These are phyloP conservation scores for Pangasius larnaudii DNA, from an alignment of 2,797 vertebrate genomes.

Conservation along the genomic window DNA sequence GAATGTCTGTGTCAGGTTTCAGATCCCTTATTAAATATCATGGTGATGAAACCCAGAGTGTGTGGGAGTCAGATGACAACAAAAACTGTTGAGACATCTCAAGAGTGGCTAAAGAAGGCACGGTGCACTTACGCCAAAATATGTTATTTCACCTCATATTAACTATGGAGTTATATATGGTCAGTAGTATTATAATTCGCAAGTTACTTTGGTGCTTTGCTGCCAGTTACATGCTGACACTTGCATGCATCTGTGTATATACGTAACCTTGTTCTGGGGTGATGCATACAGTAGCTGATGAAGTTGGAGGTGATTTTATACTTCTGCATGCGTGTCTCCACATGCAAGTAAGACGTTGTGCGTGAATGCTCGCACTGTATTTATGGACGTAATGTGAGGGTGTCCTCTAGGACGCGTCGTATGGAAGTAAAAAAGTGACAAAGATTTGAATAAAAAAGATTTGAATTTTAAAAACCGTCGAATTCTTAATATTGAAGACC, in stretches of 20 bases:
- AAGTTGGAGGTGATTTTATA: slow-evolving; percentile 16
- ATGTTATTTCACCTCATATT: neutral
- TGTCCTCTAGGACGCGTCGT: neutral
- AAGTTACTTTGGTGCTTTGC: neutral
- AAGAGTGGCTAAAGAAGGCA: neutral
- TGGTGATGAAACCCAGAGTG: slow-evolving; percentile 50
- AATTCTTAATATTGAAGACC: neutral
- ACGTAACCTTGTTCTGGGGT: neutral
- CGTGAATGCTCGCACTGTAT: neutral
- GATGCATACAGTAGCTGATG: slow-evolving; percentile 11
- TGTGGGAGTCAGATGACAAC: slow-evolving; percentile 40
- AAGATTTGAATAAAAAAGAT: neutral
- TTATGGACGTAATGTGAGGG: neutral
- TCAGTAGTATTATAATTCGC: neutral
- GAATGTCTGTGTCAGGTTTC: slow-evolving; percentile 48
- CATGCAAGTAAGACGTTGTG: neutral
- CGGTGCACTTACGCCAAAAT: neutral
- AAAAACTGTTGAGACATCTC: neutral
- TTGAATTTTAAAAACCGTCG: neutral
- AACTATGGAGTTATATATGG: neutral
- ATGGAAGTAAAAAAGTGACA: neutral
- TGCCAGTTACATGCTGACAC: neutral
- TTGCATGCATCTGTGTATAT: neutral
- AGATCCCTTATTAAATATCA: slow-evolving; percentile 40
- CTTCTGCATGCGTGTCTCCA: neutral